Conservation (phyloP, 2,797 vertebrate genomes). For the Nasua narica region DNA sequence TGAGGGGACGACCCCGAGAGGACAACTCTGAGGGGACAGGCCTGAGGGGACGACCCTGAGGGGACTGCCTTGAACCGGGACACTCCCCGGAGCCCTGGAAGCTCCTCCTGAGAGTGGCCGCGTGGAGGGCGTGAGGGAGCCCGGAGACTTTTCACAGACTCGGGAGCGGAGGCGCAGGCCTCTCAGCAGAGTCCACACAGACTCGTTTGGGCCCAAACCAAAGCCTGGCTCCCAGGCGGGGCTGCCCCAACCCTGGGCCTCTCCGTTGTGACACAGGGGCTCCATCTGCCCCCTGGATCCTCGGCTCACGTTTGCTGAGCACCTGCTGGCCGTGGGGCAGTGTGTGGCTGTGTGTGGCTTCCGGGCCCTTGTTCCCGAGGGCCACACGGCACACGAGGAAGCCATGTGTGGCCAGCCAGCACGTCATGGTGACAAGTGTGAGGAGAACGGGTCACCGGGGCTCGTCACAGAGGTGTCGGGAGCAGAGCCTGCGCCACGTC, state of each 20-base stretch:
- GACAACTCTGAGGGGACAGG: no score
- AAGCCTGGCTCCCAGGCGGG: background rate
- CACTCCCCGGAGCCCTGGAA: background rate
- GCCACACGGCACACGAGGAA: background rate
- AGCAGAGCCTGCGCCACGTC: background rate
- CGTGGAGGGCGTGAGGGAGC: background rate
- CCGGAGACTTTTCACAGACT: background rate
- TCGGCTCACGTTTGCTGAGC: background rate
- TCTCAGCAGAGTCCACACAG: accelerated
- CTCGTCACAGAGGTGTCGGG: background rate
- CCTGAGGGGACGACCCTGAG: no score
- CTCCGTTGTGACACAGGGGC: background rate
- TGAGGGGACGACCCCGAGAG: no score
- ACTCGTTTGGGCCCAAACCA: background rate
- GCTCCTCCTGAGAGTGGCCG: background rate
- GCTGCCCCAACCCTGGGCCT: background rate
- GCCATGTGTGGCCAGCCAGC: background rate
- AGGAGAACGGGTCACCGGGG: background rate
- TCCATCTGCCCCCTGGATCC: accelerated
- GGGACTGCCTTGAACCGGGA: background rate
- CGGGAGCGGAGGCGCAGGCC: accelerated
- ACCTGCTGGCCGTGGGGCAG: background rate
- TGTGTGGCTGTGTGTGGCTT: accelerated
- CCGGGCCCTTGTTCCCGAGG: background rate
- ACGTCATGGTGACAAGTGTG: background rate